phyloP scores from a whole-genome alignment of 2,888 invertebrate species.

The Rhodophaea formosa region DNA sequence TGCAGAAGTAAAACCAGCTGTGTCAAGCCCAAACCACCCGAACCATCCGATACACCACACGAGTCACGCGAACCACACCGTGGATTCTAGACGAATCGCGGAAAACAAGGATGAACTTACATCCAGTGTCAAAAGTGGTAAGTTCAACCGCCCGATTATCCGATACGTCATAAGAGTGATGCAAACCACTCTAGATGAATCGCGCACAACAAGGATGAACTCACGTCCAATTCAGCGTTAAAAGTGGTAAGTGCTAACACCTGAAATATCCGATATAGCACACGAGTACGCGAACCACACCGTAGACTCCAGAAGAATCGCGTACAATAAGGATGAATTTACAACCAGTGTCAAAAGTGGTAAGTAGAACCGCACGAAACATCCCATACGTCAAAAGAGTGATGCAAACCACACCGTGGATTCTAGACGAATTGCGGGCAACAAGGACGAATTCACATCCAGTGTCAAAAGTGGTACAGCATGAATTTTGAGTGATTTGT shows the following conservation, averaged over 20 bases:
- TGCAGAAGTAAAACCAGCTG: slow-evolving; percentile 14
- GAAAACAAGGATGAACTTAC: slow-evolving; percentile 58
- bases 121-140: slow-evolving; percentile 65
- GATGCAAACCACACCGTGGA: slow-evolving; percentile 17
- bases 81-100: slow-evolving; percentile 22
- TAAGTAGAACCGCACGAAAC: slow-evolving; percentile 4
- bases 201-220: too few relatives aligned
- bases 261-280: too few relatives aligned
- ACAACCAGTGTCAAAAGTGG: too few relatives aligned
- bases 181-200: too few relatives aligned
- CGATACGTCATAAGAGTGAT: too few relatives aligned
- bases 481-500: too few relatives aligned
- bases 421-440: slow-evolving; percentile 31
- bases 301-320: too few relatives aligned
- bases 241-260: too few relatives aligned
- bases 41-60: slow-evolving; percentile 1
- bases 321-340: too few relatives aligned
- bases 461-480: slow-evolving; percentile 70
- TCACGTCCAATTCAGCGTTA: too few relatives aligned
- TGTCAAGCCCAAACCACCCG: slow-evolving; percentile 10
- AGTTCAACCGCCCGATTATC: too few relatives aligned
- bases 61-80: slow-evolving; percentile 17
- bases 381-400: neutral
- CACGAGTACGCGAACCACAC: too few relatives aligned
- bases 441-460: slow-evolving; percentile 56